Evolutionary conservation across 1,140 invertebrate genomes (phyloP).

Genomic region (Micrasema minimum): DNA sequence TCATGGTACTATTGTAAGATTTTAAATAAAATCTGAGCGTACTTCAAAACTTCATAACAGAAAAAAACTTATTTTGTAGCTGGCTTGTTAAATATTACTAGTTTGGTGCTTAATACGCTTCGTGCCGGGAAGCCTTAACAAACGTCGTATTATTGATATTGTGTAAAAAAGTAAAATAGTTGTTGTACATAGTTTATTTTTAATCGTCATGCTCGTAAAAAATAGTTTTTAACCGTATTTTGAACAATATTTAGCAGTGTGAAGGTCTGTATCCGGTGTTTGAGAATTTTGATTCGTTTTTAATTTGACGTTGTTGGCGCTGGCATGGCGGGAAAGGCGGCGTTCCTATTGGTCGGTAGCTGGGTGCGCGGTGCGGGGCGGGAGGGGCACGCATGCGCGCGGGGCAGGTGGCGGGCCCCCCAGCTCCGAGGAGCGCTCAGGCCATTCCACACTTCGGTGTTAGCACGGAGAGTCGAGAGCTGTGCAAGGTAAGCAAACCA

Average conservation of each 20-base stretch:
- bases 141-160: too few species aligned
- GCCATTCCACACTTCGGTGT: slow-evolving; percentile 49
- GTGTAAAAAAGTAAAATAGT: too few species aligned
- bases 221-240: too few species aligned
- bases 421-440: slow-evolving; percentile 2
- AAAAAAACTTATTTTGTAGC: too few species aligned
- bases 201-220: too few species aligned
- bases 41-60: too few species aligned
- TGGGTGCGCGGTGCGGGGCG: neutral
- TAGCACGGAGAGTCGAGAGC: slow-evolving; percentile 42
- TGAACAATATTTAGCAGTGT: neutral
- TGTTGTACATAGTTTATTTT: too few species aligned
- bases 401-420: neutral
- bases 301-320: slow-evolving; percentile 1
- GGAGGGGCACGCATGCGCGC: slow-evolving; percentile 23
- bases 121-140: too few species aligned
- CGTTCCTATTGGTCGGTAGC: neutral
- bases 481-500: slow-evolving; percentile 41
- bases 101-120: too few species aligned
- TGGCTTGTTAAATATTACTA: too few species aligned
- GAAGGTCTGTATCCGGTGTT: neutral
- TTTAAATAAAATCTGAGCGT: too few species aligned
- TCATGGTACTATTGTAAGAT: too few species aligned
- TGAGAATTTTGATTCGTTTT: slow-evolving; percentile 17
- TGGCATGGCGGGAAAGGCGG: slow-evolving; percentile 22